Percentiles rank a stretch among this genome's conserved stretches.
Conservation (phyloP, 2,888 invertebrate species). For the Melanotus villosus region DNA sequence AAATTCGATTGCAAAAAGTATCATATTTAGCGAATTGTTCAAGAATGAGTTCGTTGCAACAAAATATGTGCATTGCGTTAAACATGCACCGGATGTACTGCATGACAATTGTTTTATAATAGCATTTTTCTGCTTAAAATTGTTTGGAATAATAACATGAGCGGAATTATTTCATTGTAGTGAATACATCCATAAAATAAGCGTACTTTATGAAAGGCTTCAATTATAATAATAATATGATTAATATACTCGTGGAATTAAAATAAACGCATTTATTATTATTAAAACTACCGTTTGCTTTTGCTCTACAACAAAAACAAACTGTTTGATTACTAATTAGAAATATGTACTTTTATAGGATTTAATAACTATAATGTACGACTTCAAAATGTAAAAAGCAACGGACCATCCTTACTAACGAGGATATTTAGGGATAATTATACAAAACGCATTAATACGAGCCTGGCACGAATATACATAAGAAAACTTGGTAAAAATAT, state of each 20-base stretch:
- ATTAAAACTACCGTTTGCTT: too few relatives aligned
- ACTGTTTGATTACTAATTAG: constrained; percentile 12
- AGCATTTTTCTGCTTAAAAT: constrained; percentile 42
- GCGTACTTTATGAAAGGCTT: constrained; percentile 7
- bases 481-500: too few relatives aligned
- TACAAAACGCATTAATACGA: not conserved
- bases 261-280: too few relatives aligned
- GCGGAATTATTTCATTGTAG: constrained; percentile 18
- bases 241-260: constrained; percentile 20
- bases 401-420: constrained; percentile 9
- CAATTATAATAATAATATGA: constrained; percentile 29
- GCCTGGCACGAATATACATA: not conserved
- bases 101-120: constrained; percentile 52
- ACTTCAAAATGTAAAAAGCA: constrained; percentile 12
- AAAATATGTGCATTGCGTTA: constrained; percentile 4
- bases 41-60: not conserved
- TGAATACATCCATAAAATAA: constrained; percentile 29
- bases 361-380: constrained; percentile 33
- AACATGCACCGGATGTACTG: constrained; percentile 46
- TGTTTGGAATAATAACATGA: constrained; percentile 24
- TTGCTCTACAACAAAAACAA: too few relatives aligned
- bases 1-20: constrained; percentile 21
- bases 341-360: constrained; percentile 19
- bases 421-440: constrained; percentile 9
- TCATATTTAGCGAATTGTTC: constrained; percentile 13